A percentile compares a stretch with the other conserved stretches of the same genome.
phyloP scores from a whole-genome alignment of 2,797 vertebrate species.

The Sebastes trivittatus region DNA sequence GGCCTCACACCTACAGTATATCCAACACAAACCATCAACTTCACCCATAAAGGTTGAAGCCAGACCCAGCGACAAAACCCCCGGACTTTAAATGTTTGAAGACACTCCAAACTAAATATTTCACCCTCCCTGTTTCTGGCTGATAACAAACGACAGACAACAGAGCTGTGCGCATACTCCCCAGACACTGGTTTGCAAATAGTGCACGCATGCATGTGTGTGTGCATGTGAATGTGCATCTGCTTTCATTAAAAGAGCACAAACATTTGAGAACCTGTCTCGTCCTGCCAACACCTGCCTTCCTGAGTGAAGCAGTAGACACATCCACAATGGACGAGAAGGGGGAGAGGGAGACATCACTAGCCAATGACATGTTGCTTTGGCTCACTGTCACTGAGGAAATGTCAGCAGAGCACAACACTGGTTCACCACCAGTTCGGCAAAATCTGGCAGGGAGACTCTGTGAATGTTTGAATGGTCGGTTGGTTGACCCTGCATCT shows the following conservation, averaged over 20 bases:
- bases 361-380: constrained; percentile 67
- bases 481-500: constrained; percentile 69
- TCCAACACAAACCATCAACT: neutral
- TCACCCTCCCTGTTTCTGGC: constrained; percentile 47
- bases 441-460: constrained; percentile 45
- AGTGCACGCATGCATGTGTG: neutral
- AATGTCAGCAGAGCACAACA: constrained; percentile 71
- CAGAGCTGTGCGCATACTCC: constrained; percentile 39
- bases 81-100: constrained; percentile 38
- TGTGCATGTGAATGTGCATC: constrained; percentile 32
- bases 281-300: constrained; percentile 75
- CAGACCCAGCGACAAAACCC: constrained; percentile 28
- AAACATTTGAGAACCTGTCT: constrained; percentile 64
- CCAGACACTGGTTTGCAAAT: constrained; percentile 24
- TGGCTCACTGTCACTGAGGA: constrained; percentile 67
- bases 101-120: constrained; percentile 54
- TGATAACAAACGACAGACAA: constrained; percentile 63
- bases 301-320: constrained; percentile 59
- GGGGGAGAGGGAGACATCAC: constrained; percentile 67
- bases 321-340: constrained; percentile 63
- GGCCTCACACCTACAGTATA: neutral
- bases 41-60: constrained; percentile 8
- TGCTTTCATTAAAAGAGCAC: constrained; percentile 58
- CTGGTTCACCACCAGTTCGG: constrained; percentile 39
- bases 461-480: constrained; percentile 29